Evolutionary conservation across 2,113 vertebrate species (phyloP), one percentile per base, ranked within the genome.

Genomic region (Nesoenas mayeri): DNA sequence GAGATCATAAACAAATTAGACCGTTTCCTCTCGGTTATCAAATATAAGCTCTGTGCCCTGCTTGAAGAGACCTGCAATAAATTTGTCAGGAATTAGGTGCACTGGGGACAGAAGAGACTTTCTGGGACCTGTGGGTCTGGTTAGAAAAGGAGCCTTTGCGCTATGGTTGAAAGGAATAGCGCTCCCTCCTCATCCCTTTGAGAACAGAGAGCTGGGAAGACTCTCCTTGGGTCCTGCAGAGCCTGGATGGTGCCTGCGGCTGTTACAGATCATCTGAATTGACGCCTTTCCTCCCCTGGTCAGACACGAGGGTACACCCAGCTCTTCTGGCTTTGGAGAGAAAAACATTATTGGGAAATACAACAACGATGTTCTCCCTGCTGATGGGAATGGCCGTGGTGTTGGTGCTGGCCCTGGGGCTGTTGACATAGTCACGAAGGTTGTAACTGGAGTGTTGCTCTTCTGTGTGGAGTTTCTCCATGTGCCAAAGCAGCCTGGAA

Each of bases 301-400:
- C 44, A 36, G 34, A 21, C 1, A 0, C 0, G 5, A 57, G 50
- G 6, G 4, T 31, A 7, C 0, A 0, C 5, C 5, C 62, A 42
- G 21, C 67, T 53, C 42, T 44, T 17, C 42, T 44, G 42, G 31
- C 79, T 75, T 40, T 11, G 44, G 74, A 51, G 79, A 42, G 51
- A 38, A 38, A 79, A 65, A 47, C 8, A 8, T 47, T 57, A 5
- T 53, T 40, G 42, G 47, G 54, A 65, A 82, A 57, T 3, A 42
- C 48, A 53, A 10, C 24, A 8, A 6, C 1, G 6, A 9, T 1
- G 0, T 64, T 40, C 29, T 85, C 14, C 34, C 25, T 66, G 20
- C 57, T 48, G 56, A 13, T 31, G 34, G 28, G 79, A 31, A 31
- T 0, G 8, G 53, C 44, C 26, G 38, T 14, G 5, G 22, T 31